Evolutionary conservation across 2,113 vertebrate species (phyloP), one percentile per base, ranked within the genome.

Genomic region (Enhydra lutris): DNA sequence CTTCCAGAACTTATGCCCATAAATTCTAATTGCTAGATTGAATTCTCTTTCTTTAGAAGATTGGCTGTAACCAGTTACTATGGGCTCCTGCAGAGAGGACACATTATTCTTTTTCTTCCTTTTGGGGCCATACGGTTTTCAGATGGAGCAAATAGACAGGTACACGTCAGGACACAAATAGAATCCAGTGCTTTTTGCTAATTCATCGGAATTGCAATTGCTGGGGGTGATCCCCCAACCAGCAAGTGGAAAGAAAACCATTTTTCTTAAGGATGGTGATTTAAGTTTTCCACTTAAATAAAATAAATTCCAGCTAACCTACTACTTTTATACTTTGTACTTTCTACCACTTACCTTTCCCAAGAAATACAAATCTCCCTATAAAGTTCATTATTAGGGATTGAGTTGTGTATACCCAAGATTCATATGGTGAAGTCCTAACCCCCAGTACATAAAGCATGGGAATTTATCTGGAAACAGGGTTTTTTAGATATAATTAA

Each of bases 21-120:
- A 98, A 78, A 98, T 91, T 98, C 95, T 97, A 97, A 82, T 94
- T 74, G 18, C 79, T 97, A 94, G 73, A 85, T 50, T 90, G 3
- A 90, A 82, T 92, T 24, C n/a, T 76, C 55, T 91, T 85, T 86
- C 93, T 94, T 89, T 50, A 65, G 87, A 78, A 97, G 96, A 93
- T 94, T 84, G 95, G 71, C 45, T 91, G 5, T 79, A 69, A 87
- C n/a, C 82, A 61, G 74, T 96, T 63, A 50, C 90, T 80, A 61
- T 6, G 80, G 87, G 92, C 36, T 88, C 89, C 67, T 18, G n/a
- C 45, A 84, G 29, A 93, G 42, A 93, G 65, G 76, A 74, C 24
- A 95, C 31, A 86, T 69, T 31, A 84, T 81, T 85, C 42, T 82
- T 87, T 94, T 34, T 67, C 5, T 29, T 89, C 17, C 24, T 59